phyloP scores from a whole-genome alignment of 2,113 vertebrate species.

The Diadophis punctatus region DNA sequence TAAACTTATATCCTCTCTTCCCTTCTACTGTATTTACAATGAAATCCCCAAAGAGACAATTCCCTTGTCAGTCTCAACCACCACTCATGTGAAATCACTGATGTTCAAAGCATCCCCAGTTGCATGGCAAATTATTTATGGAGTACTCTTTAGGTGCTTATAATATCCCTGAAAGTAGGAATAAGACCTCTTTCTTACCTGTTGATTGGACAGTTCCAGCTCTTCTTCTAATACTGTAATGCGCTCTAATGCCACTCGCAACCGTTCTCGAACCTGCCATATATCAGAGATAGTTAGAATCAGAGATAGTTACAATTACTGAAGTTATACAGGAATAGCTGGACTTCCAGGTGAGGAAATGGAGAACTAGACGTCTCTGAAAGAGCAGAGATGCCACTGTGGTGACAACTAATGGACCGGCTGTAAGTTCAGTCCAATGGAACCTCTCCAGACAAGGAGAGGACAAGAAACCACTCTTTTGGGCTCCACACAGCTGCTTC shows the following conservation, averaged over 20 bases:
- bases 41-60: background rate
- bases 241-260: slow-evolving; percentile 87
- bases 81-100: background rate
- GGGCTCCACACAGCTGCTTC: too few species aligned
- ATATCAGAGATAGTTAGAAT: background rate
- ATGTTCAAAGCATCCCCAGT: background rate
- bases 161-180: background rate
- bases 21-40: too few species aligned
- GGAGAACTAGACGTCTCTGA: too few species aligned
- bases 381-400: too few species aligned
- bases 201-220: slow-evolving; percentile 84
- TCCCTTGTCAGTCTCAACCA: background rate
- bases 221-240: slow-evolving; percentile 84
- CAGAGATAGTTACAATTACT: background rate
- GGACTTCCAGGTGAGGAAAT: too few species aligned
- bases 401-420: too few species aligned
- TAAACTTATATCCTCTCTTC: background rate
- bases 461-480: too few species aligned
- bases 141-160: background rate
- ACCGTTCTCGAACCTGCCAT: slow-evolving; percentile 84
- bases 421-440: too few species aligned
- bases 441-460: too few species aligned
- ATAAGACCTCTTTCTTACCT: slow-evolving; percentile 61
- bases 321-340: background rate
- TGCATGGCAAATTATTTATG: background rate